Evolutionary conservation across 1,140 invertebrate genomes (phyloP), one percentile per base, ranked within the genome.

Genomic region (Heliothis virescens): DNA sequence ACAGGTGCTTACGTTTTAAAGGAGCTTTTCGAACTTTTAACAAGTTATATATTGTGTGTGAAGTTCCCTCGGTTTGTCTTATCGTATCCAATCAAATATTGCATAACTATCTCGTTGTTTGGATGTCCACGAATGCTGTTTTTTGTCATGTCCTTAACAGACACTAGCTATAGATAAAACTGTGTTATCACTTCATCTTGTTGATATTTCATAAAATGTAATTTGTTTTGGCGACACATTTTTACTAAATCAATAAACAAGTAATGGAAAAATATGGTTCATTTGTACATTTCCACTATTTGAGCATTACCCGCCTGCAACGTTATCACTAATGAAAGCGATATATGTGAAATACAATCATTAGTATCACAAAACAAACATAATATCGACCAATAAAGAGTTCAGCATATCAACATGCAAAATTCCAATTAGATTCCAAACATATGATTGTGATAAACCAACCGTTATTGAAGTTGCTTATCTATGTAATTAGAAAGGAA

Each of bases 401-500:
- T 93, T 85, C 86, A 90, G 69, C 91, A 94, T 94, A 94, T 94
- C 91, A 90, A 94, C 91, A 93, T 94, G 93, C 92, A 87, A 94
- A 94, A 94, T 94, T 91, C 91, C 91, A 93, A 94, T 94, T 94
- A 94, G 92, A 94, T 94, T 94, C 92, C 86, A 89, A 93, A 94
- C 89, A 90, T 92, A 94, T 88, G 89, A 89, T 92, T 91, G 87
- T 91, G 92, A 94, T 94, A 94, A 93, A 92, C 88, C 86, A 85
- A 90, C 91, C 90, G 90, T 92, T 94, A 94, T 94, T 94, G 92
- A 83, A 91, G 88, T 90, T 80, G 86, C 91, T 94, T 94, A 94
- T 94, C 93, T 90, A 82, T 87, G 93, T 94, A 94, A 94, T 94
- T 94, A 93, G 92, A 93, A 94, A 92, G 83, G 90, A 89, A 94